Evolutionary conservation across 2,888 invertebrate genomes (phyloP).

Genomic region (Scaptomyza flava): DNA sequence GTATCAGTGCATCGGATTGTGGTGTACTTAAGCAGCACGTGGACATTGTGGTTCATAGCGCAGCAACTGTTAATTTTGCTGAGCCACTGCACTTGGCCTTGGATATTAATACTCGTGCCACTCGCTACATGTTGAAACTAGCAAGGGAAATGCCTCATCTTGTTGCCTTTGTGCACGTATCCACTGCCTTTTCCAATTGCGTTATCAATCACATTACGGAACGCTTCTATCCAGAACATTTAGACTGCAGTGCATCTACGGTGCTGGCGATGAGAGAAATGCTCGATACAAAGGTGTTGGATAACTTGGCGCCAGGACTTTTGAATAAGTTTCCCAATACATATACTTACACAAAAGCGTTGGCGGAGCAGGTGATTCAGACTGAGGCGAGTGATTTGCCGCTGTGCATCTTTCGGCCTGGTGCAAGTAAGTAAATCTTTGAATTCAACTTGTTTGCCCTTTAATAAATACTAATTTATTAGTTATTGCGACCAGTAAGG

Average conservation of each 20-base stretch:
- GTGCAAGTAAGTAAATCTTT: conserved; percentile 13
- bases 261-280: conserved; percentile 78
- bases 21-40: conserved; percentile 71
- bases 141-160: conserved; percentile 86
- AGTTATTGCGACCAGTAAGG: conserved; percentile 83
- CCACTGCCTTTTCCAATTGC: conserved; percentile 89
- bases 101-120: conserved; percentile 89
- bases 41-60: conserved; percentile 92
- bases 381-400: conserved; percentile 87
- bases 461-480: not conserved
- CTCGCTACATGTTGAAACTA: conserved; percentile 87
- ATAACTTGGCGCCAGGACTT: conserved; percentile 74
- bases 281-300: conserved; percentile 79
- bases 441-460: not conserved
- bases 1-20: conserved; percentile 81
- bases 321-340: conserved; percentile 87
- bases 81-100: conserved; percentile 89
- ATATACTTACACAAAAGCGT: conserved; percentile 89
- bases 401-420: conserved; percentile 88
- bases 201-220: conserved; percentile 82
- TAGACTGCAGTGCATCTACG: conserved; percentile 78
- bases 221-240: conserved; percentile 80
- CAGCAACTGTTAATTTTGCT: conserved; percentile 93
- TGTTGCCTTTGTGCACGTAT: conserved; percentile 87
- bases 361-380: conserved; percentile 88